Conservation (phyloP, 2,888 invertebrate genomes). For the Pantelozetes paolii region DNA sequence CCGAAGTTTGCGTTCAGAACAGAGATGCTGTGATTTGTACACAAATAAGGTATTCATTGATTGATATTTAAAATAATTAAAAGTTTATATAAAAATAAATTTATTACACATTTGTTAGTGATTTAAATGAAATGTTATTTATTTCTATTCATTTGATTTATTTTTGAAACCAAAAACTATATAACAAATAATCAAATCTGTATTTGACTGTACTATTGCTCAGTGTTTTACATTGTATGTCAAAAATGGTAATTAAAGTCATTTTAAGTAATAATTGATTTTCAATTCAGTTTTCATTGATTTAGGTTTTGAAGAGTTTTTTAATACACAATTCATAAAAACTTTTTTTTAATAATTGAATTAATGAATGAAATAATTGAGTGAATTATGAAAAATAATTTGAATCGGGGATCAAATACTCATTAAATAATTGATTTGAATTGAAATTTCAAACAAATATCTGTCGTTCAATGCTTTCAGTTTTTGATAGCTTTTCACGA, state of each 20-base stretch:
- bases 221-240: constrained; percentile 27
- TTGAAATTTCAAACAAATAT: not conserved
- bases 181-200: not conserved
- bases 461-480: not conserved
- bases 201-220: constrained; percentile 23
- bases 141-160: not conserved
- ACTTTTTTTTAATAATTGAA: no score
- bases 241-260: constrained; percentile 1
- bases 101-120: not conserved
- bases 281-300: no score
- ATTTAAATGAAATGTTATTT: not conserved
- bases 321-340: no score
- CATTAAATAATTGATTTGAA: not conserved
- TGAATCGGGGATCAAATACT: no score
- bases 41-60: not conserved
- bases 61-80: not conserved
- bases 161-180: not conserved
- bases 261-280: not conserved
- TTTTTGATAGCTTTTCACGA: not conserved
- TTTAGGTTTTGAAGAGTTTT: no score
- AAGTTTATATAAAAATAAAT: not conserved
- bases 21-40: constrained; percentile 38
- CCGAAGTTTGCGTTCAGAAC: constrained; percentile 55
- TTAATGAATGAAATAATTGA: no score
- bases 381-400: no score